These are phyloP conservation scores for Helicoverpa zea DNA, from an alignment of 1,140 invertebrate genomes.

Conservation along the genomic window DNA sequence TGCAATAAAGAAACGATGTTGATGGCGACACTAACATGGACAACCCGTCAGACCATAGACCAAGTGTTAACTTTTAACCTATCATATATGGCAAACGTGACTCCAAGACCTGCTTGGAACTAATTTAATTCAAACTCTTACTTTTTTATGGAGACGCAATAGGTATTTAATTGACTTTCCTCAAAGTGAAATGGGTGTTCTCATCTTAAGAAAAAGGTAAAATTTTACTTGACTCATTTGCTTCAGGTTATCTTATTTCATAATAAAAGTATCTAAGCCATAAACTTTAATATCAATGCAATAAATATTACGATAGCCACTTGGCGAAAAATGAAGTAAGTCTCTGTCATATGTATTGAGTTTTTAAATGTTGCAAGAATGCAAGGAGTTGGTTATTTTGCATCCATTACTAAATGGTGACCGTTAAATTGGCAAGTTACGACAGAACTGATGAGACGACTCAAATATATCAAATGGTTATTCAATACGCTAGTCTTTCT, in stretches of 20 bases:
- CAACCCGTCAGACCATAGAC: background rate
- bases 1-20: constrained; percentile 8
- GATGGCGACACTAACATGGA: background rate
- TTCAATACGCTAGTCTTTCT: no score
- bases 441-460: background rate
- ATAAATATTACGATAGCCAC: background rate
- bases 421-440: background rate
- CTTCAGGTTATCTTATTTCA: no score
- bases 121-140: background rate
- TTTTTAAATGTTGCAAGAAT: constrained; percentile 24
- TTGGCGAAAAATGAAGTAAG: constrained; percentile 23
- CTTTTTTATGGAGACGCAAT: background rate
- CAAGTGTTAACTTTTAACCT: constrained; percentile 30
- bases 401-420: background rate
- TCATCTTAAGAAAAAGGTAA: no score
- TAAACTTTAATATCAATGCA: constrained; percentile 1
- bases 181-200: background rate
- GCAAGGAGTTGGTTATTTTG: background rate
- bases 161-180: background rate
- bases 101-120: constrained; percentile 2
- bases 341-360: constrained; percentile 10
- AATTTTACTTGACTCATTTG: no score
- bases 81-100: constrained; percentile 13
- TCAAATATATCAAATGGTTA: background rate
- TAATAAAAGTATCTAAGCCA: no score